Evolutionary conservation across 2,113 vertebrate species (phyloP).

Genomic region (Geococcyx californianus): DNA sequence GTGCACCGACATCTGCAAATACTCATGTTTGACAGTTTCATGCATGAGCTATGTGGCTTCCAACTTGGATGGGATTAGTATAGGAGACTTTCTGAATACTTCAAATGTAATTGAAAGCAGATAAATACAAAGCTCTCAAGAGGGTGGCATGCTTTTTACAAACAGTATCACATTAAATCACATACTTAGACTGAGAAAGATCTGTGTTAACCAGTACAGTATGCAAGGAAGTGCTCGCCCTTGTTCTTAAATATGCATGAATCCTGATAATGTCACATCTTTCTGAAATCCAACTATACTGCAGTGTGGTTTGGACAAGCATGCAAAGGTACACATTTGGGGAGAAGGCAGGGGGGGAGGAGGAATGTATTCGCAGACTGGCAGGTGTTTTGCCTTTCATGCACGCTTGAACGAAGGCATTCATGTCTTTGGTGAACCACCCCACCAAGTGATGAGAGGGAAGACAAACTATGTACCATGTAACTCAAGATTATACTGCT

Average conservation of each 20-base stretch:
- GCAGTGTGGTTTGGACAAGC: neutral
- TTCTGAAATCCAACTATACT: neutral
- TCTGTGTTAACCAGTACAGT: slow-evolving; percentile 11
- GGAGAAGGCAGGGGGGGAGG: neutral
- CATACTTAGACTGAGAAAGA: slow-evolving; percentile 12
- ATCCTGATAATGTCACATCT: neutral
- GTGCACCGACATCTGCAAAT: slow-evolving; percentile 79
- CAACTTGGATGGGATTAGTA: slow-evolving; percentile 75
- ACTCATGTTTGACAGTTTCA: slow-evolving; percentile 78
- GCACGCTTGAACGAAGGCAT: neutral
- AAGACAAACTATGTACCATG: neutral
- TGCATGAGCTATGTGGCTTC: slow-evolving; percentile 75
- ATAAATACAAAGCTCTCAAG: slow-evolving; percentile 60
- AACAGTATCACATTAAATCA: slow-evolving; percentile 37
- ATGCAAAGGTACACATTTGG: neutral
- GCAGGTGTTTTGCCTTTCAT: slow-evolving; percentile 38
- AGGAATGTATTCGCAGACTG: neutral
- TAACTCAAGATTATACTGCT: neutral
- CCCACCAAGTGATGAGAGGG: neutral
- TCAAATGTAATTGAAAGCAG: slow-evolving; percentile 75
- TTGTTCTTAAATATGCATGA: neutral
- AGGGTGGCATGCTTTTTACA: slow-evolving; percentile 53
- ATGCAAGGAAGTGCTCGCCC: neutral
- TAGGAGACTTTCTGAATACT: slow-evolving; percentile 63
- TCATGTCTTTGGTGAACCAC: neutral